Base-by-base conservation (phyloP, 2,888 invertebrate species). In the Athalia rosae region DNA sequence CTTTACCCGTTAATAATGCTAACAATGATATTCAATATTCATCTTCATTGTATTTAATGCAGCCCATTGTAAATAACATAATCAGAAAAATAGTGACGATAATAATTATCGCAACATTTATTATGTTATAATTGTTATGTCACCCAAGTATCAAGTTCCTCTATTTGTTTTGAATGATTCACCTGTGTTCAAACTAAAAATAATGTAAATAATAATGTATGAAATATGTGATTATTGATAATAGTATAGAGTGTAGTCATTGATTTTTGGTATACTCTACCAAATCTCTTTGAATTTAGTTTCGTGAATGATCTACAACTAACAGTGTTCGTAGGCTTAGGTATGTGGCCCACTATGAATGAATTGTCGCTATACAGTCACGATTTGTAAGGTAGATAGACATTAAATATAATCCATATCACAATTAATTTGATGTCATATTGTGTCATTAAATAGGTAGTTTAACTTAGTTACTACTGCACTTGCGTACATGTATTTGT, bases 21-120 rank as follows among this genome's bases (percentile, higher is more conserved):
- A 43, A 8, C 8, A 9, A 15, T 58, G 71, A 58, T 13, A 15
- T 5, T 5, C 28, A 45, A 71, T 71, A 69, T 56, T 56, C 43
- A 71, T 71, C 58, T 58, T 9, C 45, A 67, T 50, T 67, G 4
- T 41, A 67, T 67, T 48, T 66, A 47, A 66, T 28, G 67, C 50
- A 53, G 4, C 50, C 45, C 71, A 71, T 58, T 71, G 71, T 71
- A 71, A 71, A 71, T 71, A 71, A 43, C 71, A 71, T 71, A 13
- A 43, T 50, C 53, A 11, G 53, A 13, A 13, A 48, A 69, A 53
- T 56, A 53, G 13, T 69, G 53, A 56, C 41, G 28, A 69, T 48
- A 48, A 15, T 66, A 9, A 66, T 11, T 13, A 15, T n/a, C 48
- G 43, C 5, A 11, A 11, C 43, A 43, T 62, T 62, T n/a, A n/a